phyloP scores from a whole-genome alignment of 2,888 invertebrate species.

The Mystacides longicornis region DNA sequence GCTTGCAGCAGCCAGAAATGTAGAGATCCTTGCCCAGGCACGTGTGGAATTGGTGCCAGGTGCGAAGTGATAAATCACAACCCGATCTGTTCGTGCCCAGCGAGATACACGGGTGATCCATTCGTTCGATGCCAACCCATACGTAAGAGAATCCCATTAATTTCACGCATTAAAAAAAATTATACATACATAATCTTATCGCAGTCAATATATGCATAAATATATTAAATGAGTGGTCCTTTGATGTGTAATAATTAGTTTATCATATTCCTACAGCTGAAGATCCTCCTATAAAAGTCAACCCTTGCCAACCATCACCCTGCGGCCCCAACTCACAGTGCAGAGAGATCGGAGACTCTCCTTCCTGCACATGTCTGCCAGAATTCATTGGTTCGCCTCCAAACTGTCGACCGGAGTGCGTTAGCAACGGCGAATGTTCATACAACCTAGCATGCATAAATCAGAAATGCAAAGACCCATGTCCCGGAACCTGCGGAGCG shows the following conservation, averaged over 20 bases:
- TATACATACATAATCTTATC: too few species aligned
- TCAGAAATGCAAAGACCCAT: conserved; percentile 73
- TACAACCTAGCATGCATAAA: conserved; percentile 67
- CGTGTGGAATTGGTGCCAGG: conserved; percentile 67
- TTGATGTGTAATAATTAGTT: conserved; percentile 15
- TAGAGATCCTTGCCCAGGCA: conserved; percentile 71
- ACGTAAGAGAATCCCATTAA: conserved; percentile 31
- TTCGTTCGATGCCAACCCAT: conserved; percentile 58
- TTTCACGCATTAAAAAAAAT: not conserved
- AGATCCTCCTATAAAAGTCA: conserved; percentile 35
- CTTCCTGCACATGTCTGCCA: conserved; percentile 69
- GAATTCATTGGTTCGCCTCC: conserved; percentile 67
- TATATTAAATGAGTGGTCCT: conserved; percentile 2
- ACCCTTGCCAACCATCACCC: conserved; percentile 54
- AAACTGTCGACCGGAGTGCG: conserved; percentile 68
- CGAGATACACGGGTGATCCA: conserved; percentile 64
- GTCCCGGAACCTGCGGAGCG: conserved; percentile 60
- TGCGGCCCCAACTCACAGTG: conserved; percentile 74
- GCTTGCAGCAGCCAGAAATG: conserved; percentile 76
- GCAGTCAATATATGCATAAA: not conserved
- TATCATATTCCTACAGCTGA: conserved; percentile 31
- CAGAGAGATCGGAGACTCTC: conserved; percentile 59
- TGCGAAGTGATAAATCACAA: conserved; percentile 76
- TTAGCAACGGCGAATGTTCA: conserved; percentile 64
- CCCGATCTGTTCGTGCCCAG: conserved; percentile 69